Base-by-base conservation (phyloP, 2,888 invertebrate genomes). In the Drosophila dives region DNA sequence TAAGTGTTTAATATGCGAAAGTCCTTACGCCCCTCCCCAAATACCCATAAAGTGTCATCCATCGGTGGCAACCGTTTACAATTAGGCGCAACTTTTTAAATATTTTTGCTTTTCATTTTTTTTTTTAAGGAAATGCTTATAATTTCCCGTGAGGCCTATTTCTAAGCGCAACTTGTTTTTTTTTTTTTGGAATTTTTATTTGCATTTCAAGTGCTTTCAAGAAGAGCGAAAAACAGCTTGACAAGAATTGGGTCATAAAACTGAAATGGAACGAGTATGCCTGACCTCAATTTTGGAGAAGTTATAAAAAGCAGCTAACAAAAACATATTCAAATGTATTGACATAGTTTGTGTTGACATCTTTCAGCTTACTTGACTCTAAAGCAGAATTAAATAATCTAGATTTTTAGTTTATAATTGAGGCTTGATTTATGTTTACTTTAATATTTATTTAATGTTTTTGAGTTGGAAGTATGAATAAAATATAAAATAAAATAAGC, bases 71-170 rank as follows among this genome's bases (percentile, higher is more conserved):
- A 66, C 75, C 78, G 69, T 83, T 88, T 77, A 83, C 84, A 88
- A 88, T 87, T 88, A 87, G 86, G 81, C 80, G 75, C 80, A 88
- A 86, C 80, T 86, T 86, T 86, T 83, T 56, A 71, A 68, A 70
- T 70, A 69, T 72, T 64, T 81, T 69, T 71, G 61, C 65, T 54
- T 64, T 26, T 34, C 62, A 53, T 69, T 63, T 59, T 49, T 59
- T 49, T 59, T 68, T 69, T 56, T 20, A 48, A 23, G 56, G 60
- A 81, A 86, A 83, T 81, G 79, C 72, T 72, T 77, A 77, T 87
- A 86, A 87, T 87, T 87, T 87, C 86, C 86, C 86, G 83, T 15
- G 86, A 88, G 86, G 62, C 70, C 60, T 64, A 88, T 87, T 86
- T 69, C 80, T 79, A 77, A 69, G 55, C 74, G 32, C 42, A 70